Base-by-base conservation (phyloP, 2,797 vertebrate species). In the Anolis apletophallus region DNA sequence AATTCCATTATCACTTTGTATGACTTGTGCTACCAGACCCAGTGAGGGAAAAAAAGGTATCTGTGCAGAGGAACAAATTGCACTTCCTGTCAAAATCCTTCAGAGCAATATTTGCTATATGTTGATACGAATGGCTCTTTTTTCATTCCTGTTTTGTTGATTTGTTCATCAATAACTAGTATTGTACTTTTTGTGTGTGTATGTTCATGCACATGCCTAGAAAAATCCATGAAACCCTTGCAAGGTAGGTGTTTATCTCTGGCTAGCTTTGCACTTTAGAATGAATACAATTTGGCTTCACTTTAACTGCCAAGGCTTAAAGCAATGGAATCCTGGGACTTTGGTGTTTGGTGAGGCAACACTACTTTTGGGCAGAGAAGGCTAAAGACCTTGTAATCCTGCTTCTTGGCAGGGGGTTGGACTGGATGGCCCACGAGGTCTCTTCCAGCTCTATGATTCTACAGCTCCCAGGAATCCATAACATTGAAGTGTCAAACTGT, bases 1-100 rank as follows among this genome's bases (percentile, higher is more conserved):
- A 91, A 93, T 93, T 93, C 89, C 91, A 90, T 90, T 93, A 13
- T 90, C 87, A 93, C 89, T 94, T 93, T 94, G 87, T 1, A 14
- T 88, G 93, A 88, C 91, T 93, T 90, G 88, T 83, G 64, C 93
- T 93, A 89, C 92, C 71, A 88, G 92, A 83, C 82, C 90, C 82
- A 85, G 88, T 91, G 84, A 85, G 92, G 92, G n/a, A n/a, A 80
- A 14, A 59, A 64, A 77, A 81, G 26, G 93, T 76, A 67, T 76
- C 93, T 87, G 91, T 87, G 88, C 91, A 0, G 74, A 87, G 91
- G 80, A 90, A 91, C 73, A 93, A 91, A 78, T 4, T 73, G 54
- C 72, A 86, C 52, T 93, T 73, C 87, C 21, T 54, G 36, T 40
- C 87, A 69, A 75, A 85, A 14, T 72, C 46, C 74, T 90, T 84